A percentile compares a stretch with the other conserved stretches of the same genome.
These are phyloP conservation scores for Sinhomidia bicolor DNA, from an alignment of 2,888 invertebrate species.

Conservation along the genomic window DNA sequence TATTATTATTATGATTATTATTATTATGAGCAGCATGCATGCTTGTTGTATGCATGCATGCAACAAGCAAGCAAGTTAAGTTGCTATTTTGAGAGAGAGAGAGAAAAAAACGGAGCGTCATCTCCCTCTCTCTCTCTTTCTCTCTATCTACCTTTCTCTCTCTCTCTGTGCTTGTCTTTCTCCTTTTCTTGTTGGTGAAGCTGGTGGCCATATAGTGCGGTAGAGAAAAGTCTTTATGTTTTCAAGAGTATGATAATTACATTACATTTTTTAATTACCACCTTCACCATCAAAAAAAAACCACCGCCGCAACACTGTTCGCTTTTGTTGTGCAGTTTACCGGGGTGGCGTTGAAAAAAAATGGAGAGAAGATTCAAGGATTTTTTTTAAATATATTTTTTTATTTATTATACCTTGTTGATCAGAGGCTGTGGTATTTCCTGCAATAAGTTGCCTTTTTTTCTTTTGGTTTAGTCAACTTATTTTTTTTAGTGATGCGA, in stretches of 20 bases:
- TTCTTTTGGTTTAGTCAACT: no score
- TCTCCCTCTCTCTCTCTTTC: neutral
- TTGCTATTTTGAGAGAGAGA: neutral
- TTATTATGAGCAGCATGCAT: neutral
- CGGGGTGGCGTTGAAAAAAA: neutral
- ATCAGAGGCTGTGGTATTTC: no score
- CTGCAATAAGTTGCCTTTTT: no score
- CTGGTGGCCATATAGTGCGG: no score
- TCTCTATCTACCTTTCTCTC: neutral
- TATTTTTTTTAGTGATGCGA: no score
- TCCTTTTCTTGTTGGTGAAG: neutral
- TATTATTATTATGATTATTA: slow-evolving; percentile 13
- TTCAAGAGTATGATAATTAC: slow-evolving; percentile 15
- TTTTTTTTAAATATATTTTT: no score
- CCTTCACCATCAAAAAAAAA: no score
- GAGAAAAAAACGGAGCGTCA: neutral
- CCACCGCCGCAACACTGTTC: neutral
- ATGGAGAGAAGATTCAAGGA: neutral
- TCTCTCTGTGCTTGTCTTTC: neutral
- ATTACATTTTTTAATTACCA: slow-evolving; percentile 52
- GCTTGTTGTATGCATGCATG: neutral
- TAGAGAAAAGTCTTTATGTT: no score
- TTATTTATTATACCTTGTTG: no score
- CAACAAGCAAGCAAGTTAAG: neutral
- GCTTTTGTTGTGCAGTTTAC: neutral